Evolutionary conservation across 2,113 vertebrate species (phyloP).

Genomic region (Sus scrofa): T2T-Sscrofa CM000812.6:263260501-263261000

Average conservation of each 20-base stretch:
- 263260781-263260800: slow-evolving; percentile 48
- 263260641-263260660: neutral
- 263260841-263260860: slow-evolving; percentile 97
- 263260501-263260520: neutral
- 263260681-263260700: slow-evolving; percentile 98
- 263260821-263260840: slow-evolving; percentile 97
- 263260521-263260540: neutral
- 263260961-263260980: neutral
- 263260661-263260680: slow-evolving; percentile 90
- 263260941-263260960: neutral
- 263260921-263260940: slow-evolving; percentile 29
- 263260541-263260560: neutral
- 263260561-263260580: slow-evolving; percentile 12
- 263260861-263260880: slow-evolving; percentile 95
- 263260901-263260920: slow-evolving; percentile 97
- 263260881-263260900: slow-evolving; percentile 94
- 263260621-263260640: neutral
- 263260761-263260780: slow-evolving; percentile 64
- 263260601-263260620: neutral
- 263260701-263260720: slow-evolving; percentile 97
- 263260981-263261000: neutral
- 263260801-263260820: slow-evolving; percentile 86
- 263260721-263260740: slow-evolving; percentile 95
- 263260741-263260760: slow-evolving; percentile 87
- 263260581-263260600: neutral